These are phyloP conservation scores for Rhopalosiphum maidis DNA, from an alignment of 1,140 invertebrate species.

Conservation along the genomic window DNA sequence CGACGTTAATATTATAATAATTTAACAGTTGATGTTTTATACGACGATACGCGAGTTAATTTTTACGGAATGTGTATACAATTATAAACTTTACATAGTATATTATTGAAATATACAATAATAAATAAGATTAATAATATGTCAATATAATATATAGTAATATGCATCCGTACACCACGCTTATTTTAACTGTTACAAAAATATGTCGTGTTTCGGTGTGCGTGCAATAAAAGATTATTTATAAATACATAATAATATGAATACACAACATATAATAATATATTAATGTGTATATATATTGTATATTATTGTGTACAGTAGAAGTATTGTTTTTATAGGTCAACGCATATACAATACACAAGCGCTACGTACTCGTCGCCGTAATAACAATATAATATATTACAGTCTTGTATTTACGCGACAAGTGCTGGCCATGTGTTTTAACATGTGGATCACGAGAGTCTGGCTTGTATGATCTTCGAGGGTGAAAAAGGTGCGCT, in stretches of 20 bases:
- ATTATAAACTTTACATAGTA: neutral
- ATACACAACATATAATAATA: neutral
- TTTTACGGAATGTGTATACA: conserved; percentile 11
- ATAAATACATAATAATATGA: neutral
- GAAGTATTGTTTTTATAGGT: neutral
- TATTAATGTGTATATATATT: neutral
- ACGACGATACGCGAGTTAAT: neutral
- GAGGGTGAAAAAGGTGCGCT: conserved; percentile 9
- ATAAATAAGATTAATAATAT: neutral
- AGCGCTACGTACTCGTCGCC: too few relatives aligned
- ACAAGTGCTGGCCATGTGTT: conserved; percentile 55
- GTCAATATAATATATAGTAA: neutral
- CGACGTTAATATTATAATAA: neutral
- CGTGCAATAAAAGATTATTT: neutral
- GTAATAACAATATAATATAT: conserved; percentile 14
- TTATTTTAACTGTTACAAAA: neutral
- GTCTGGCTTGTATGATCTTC: conserved; percentile 24
- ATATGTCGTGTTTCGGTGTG: neutral
- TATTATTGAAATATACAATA: neutral
- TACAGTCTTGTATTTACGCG: neutral
- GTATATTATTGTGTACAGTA: neutral
- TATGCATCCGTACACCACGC: neutral
- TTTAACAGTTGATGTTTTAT: neutral
- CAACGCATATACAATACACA: neutral
- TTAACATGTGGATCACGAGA: conserved; percentile 39